A percentile compares a stretch with the other conserved stretches of the same genome.
phyloP scores from a whole-genome alignment of 2,888 invertebrate genomes.

The Macrosiphum euphorbiae region DNA sequence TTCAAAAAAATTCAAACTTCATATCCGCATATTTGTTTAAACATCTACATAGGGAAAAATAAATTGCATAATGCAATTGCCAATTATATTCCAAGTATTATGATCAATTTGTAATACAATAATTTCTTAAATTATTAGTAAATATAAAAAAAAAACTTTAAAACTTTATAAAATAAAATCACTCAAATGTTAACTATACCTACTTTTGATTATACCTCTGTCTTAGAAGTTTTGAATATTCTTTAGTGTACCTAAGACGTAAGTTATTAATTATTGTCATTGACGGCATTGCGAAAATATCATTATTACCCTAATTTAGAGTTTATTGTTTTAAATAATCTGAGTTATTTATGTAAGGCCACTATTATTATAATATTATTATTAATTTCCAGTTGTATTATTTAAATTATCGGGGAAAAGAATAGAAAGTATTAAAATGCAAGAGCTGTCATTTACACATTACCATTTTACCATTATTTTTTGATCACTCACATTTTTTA shows the following conservation, averaged over 20 bases:
- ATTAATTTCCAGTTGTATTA: no score
- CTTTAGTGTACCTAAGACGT: no score
- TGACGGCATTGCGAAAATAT: neutral
- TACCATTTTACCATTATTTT: neutral
- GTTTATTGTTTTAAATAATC: neutral
- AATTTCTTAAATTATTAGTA: neutral
- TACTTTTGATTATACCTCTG: no score
- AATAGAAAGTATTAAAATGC: neutral
- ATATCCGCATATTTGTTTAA: neutral
- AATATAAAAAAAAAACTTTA: neutral
- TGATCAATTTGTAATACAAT: no score
- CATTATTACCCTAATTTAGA: neutral
- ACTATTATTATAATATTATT: neutral
- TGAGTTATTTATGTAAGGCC: neutral
- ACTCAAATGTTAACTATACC: no score
- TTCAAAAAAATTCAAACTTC: neutral
- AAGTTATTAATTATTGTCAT: neutral
- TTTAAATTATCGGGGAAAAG: no score
- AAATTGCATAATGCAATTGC: neutral
- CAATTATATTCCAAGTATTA: no score
- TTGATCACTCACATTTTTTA: neutral
- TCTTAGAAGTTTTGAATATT: neutral
- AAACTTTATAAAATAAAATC: no score
- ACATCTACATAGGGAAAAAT: neutral
- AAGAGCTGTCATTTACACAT: neutral